These are phyloP conservation scores for Scartelaos histophorus DNA, from an alignment of 2,113 vertebrate species.

Conservation along the genomic window DNA sequence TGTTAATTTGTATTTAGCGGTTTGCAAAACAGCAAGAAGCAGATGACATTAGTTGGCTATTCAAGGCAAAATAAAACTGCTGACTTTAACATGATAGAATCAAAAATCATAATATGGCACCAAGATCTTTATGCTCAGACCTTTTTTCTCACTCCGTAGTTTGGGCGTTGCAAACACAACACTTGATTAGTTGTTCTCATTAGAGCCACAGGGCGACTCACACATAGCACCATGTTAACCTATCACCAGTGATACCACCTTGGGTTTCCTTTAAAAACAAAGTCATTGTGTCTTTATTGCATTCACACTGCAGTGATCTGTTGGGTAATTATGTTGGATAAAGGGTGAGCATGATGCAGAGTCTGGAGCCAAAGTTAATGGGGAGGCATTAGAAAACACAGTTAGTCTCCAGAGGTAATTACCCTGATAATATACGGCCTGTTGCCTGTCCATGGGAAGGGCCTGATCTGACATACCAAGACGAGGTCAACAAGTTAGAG, in stretches of 20 bases:
- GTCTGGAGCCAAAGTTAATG: conserved; percentile 45
- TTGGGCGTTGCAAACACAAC: conserved; percentile 1
- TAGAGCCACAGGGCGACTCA: conserved; percentile 35
- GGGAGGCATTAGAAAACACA: conserved; percentile 50
- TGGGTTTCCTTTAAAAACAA: conserved; percentile 35
- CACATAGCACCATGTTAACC: conserved; percentile 30
- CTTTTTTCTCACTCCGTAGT: background rate
- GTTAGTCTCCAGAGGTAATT: conserved; percentile 64
- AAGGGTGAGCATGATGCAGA: conserved; percentile 37
- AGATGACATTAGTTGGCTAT: too few species aligned
- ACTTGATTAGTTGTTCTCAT: conserved; percentile 27
- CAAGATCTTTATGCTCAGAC: too few species aligned
- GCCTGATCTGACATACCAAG: conserved; percentile 45
- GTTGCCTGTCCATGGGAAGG: conserved; percentile 58
- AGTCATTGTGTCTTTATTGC: conserved; percentile 52
- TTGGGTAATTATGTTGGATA: conserved; percentile 38
- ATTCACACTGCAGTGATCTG: conserved; percentile 27
- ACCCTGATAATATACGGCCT: conserved; percentile 64
- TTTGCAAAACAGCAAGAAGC: too few species aligned
- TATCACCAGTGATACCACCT: conserved; percentile 20
- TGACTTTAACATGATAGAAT: too few species aligned
- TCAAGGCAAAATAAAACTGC: too few species aligned
- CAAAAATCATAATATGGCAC: too few species aligned
- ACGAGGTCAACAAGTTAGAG: conserved; percentile 59
- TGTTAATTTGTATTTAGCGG: too few species aligned